phyloP scores from a whole-genome alignment of 2,888 invertebrate species.

The Trissonchulus latispiculum region DNA sequence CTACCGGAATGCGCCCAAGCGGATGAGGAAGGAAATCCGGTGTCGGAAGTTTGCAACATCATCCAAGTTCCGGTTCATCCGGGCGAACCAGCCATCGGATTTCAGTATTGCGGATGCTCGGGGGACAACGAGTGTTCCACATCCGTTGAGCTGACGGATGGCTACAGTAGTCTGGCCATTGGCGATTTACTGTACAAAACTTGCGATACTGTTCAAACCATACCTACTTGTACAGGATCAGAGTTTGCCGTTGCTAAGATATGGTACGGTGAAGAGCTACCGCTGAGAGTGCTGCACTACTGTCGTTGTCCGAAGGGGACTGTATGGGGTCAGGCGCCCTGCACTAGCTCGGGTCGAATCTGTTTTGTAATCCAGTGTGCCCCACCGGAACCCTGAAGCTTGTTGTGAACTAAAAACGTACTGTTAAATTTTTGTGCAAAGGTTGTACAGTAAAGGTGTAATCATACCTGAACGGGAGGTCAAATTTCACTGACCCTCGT shows the following conservation, averaged over 20 bases:
- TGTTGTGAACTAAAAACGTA: no score
- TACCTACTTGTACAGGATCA: neutral
- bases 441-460: no score
- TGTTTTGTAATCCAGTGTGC: neutral
- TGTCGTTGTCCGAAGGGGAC: conserved; percentile 5
- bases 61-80: neutral
- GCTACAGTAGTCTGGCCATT: neutral
- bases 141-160: neutral
- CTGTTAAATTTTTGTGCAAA: no score
- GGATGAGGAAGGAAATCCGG: neutral
- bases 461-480: no score
- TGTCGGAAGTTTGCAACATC: conserved; percentile 8
- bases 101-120: neutral
- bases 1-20: neutral
- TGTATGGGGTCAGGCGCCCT: neutral
- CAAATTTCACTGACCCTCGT: no score
- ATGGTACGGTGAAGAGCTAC: conserved; percentile 16
- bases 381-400: no score
- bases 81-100: neutral
- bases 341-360: conserved; percentile 4
- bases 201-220: neutral
- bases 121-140: neutral
- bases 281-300: neutral
- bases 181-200: neutral
- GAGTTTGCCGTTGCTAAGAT: conserved; percentile 4